Evolutionary conservation across 2,113 vertebrate genomes (phyloP).

Genomic region (Pungitius pungitius): DNA sequence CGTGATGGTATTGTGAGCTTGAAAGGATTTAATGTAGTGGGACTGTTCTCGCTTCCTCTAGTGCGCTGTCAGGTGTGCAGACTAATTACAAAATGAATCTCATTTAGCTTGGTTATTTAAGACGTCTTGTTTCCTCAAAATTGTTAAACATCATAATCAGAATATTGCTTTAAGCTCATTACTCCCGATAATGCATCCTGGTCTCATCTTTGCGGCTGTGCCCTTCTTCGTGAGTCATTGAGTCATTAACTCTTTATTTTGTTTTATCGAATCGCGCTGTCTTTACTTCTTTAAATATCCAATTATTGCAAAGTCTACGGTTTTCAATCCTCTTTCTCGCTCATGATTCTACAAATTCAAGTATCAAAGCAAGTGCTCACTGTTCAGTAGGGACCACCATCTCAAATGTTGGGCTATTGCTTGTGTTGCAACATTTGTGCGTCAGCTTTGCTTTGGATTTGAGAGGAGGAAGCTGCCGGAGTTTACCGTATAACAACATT

Average conservation of each 20-base stretch:
- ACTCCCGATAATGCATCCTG: constrained; percentile 27
- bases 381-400: no score
- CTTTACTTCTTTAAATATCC: constrained; percentile 8
- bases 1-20: constrained; percentile 13
- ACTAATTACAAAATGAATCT: constrained; percentile 44
- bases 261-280: not conserved
- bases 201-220: constrained; percentile 11
- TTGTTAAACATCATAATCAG: constrained; percentile 43
- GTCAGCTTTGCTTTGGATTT: constrained; percentile 13
- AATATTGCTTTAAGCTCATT: constrained; percentile 56
- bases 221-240: constrained; percentile 15
- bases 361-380: not conserved
- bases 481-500: constrained; percentile 68
- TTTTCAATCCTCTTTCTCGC: constrained; percentile 3
- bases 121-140: constrained; percentile 38
- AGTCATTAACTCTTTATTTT: constrained; percentile 6
- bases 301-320: not conserved
- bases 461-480: constrained; percentile 16
- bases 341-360: not conserved
- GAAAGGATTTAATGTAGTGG: constrained; percentile 7
- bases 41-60: constrained; percentile 17
- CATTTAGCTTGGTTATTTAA: constrained; percentile 37
- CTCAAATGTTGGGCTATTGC: no score
- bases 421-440: no score
- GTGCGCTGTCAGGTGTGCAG: constrained; percentile 32